Conservation (phyloP, 64 coral and sea anemone genomes). For the Dendronephthya gigantea region DNA sequence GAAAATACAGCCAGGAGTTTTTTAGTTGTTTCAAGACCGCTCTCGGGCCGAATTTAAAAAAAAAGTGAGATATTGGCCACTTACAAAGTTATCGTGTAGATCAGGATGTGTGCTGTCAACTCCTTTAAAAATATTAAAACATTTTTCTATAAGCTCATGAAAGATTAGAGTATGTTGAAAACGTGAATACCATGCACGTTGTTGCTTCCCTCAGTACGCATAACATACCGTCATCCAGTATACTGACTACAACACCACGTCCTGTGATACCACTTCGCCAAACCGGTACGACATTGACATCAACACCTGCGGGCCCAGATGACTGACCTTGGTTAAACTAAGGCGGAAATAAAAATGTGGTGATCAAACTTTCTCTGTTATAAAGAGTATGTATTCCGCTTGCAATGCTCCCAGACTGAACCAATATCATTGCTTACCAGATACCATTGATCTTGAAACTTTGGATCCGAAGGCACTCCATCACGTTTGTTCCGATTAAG, state of each 20-base stretch:
- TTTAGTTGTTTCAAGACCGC: not conserved
- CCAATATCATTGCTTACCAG: too few species aligned
- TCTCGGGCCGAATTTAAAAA: not conserved
- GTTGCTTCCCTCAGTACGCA: not conserved
- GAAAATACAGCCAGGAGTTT: not conserved
- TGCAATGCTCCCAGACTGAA: too few species aligned
- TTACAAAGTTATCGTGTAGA: conserved; percentile 92
- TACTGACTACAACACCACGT: conserved; percentile 86
- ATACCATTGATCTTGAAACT: conserved; percentile 98
- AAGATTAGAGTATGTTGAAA: too few species aligned
- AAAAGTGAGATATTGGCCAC: not conserved
- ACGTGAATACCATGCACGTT: too few species aligned
- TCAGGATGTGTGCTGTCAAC: conserved; percentile 91
- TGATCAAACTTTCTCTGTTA: not conserved
- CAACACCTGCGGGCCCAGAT: conserved; percentile 78
- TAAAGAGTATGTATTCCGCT: too few species aligned
- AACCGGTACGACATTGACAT: conserved; percentile 76
- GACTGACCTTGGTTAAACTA: conserved; percentile 94
- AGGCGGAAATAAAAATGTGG: too few species aligned
- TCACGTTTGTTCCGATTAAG: conserved; percentile 67
- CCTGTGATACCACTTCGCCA: conserved; percentile 80
- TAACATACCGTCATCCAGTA: conserved; percentile 63
- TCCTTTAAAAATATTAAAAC: not conserved
- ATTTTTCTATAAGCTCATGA: too few species aligned
- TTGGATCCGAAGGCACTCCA: conserved; percentile 68